A percentile compares a stretch with the other conserved stretches of the same genome.
phyloP scores from a whole-genome alignment of 2,888 invertebrate species.

The Drosophila atripex region DNA sequence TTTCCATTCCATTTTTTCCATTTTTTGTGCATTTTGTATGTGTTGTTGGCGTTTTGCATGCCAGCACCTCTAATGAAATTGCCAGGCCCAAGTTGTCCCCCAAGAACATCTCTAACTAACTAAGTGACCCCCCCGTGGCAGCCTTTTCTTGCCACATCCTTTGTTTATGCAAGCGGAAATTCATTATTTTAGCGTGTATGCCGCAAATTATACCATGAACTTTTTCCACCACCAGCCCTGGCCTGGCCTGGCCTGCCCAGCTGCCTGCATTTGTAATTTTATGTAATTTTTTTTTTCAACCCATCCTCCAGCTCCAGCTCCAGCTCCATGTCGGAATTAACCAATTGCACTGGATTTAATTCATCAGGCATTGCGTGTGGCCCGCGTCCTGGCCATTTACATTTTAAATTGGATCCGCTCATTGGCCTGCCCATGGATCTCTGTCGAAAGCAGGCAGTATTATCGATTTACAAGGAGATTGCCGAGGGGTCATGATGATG shows the following conservation, averaged over 20 bases:
- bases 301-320: neutral
- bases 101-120: constrained; percentile 21
- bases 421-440: neutral
- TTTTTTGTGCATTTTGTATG: neutral
- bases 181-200: constrained; percentile 48
- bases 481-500: no score
- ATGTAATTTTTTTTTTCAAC: neutral
- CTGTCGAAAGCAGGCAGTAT: no score
- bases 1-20: neutral
- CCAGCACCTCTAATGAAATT: constrained; percentile 30
- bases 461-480: neutral
- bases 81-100: constrained; percentile 24
- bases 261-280: constrained; percentile 16
- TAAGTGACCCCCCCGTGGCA: constrained; percentile 1
- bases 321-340: constrained; percentile 21
- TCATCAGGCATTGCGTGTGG: constrained; percentile 10
- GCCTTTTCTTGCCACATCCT: constrained; percentile 1
- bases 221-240: neutral
- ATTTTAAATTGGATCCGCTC: constrained; percentile 28
- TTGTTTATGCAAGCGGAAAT: constrained; percentile 41
- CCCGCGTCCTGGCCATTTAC: constrained; percentile 20
- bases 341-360: constrained; percentile 34
- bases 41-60: no score
- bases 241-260: neutral
- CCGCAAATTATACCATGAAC: constrained; percentile 48